These are phyloP conservation scores for Chlorops oryzae DNA, from an alignment of 1,140 invertebrate genomes.

Conservation along the genomic window DNA sequence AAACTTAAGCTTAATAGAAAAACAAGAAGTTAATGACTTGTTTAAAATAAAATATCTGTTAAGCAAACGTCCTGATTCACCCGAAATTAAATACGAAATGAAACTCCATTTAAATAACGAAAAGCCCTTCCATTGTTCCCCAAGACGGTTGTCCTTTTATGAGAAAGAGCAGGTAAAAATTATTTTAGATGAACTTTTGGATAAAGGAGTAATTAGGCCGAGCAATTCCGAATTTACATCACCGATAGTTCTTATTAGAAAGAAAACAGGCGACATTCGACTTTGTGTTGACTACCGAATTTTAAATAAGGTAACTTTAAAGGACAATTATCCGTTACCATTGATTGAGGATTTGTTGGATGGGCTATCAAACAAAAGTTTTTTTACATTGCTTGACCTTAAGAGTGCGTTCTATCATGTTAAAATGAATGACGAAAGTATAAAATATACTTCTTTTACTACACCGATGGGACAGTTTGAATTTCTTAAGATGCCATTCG, in stretches of 20 bases:
- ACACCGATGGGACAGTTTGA: slow-evolving; percentile 20
- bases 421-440: slow-evolving; percentile 11
- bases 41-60: background rate
- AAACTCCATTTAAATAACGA: background rate
- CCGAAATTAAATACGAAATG: too few species aligned
- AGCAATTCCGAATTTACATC: slow-evolving; percentile 29
- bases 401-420: slow-evolving; percentile 15
- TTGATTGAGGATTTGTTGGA: slow-evolving; percentile 17
- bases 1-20: background rate
- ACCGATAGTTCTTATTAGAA: slow-evolving; percentile 23
- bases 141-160: background rate
- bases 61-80: too few species aligned
- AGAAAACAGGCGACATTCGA: slow-evolving; percentile 20
- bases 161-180: background rate
- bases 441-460: slow-evolving; percentile 18
- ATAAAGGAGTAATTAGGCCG: slow-evolving; percentile 19
- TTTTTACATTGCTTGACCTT: slow-evolving; percentile 16
- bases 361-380: slow-evolving; percentile 7
- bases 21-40: background rate
- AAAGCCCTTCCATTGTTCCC: background rate
- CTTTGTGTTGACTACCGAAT: slow-evolving; percentile 19
- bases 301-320: slow-evolving; percentile 18
- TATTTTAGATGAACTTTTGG: slow-evolving; percentile 20
- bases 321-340: slow-evolving; percentile 25
- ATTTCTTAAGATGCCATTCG: slow-evolving; percentile 31